Conservation (phyloP, 2,797 vertebrate species). For the Catharus ustulatus region DNA sequence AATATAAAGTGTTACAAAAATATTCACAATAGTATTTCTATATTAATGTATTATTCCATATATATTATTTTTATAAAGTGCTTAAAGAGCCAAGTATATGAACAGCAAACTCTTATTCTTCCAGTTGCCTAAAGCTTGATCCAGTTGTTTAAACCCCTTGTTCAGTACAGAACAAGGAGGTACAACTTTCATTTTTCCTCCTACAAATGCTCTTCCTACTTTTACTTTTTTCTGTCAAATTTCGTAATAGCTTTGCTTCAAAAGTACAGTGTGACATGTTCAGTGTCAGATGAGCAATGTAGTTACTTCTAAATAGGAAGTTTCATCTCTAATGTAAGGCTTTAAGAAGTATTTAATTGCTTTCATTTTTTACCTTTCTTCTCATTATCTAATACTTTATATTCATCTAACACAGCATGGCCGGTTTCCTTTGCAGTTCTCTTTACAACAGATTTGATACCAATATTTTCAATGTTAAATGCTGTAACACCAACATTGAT, state of each 20-base stretch:
- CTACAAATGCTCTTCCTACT: neutral
- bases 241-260: constrained; percentile 27
- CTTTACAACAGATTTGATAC: constrained; percentile 94
- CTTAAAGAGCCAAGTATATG: constrained; percentile 2
- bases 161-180: constrained; percentile 2
- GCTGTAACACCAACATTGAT: constrained; percentile 93
- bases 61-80: constrained; percentile 40
- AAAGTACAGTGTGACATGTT: constrained; percentile 46
- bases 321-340: constrained; percentile 55
- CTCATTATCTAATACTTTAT: constrained; percentile 82
- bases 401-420: constrained; percentile 89
- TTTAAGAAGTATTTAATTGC: constrained; percentile 13
- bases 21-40: constrained; percentile 4
- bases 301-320: constrained; percentile 35
- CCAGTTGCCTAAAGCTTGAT: neutral
- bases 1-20: constrained; percentile 67
- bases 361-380: constrained; percentile 53
- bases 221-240: neutral
- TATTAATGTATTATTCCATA: neutral
- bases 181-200: constrained; percentile 5
- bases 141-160: neutral
- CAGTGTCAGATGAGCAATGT: neutral
- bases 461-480: constrained; percentile 94
- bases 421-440: constrained; percentile 92
- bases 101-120: constrained; percentile 14